Base-by-base conservation (phyloP, 2,113 vertebrate genomes). In the Prunella fulvescens region DNA sequence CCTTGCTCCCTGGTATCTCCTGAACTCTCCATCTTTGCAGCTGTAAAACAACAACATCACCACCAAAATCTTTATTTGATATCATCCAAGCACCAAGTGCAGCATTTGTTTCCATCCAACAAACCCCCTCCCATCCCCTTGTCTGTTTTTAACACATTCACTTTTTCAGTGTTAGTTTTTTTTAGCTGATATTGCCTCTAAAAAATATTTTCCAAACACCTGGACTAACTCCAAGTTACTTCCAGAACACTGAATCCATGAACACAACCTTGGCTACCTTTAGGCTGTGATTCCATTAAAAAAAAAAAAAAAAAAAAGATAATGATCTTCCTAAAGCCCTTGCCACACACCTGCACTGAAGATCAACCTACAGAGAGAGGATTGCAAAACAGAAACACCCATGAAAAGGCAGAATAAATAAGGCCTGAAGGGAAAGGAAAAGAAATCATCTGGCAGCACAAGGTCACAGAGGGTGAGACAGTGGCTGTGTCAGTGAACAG, bases 21-120 rank as follows among this genome's bases (percentile, higher is more conserved):
- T 97, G 98, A 99, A 99, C 76, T 98, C 97, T n/a, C 99, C 99
- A 58, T 99, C 98, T 97, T 99, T 99, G 97, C 99, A 99, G 94
- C 99, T 97, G 48, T 8, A 45, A 79, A 90, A 85, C 8, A 88
- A 0, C 17, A 82, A 0, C 40, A 70, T 1, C 48, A 80, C 9
- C 48, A 12, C 33, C 17, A 17, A 39, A 71, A 45, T 8, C 11
- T 82, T 56, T 29, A 10, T 80, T 90, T 80, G 5, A 33, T 3
- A 6, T 4, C 12, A 40, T 23, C 24, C 39, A 77, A 73, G 26
- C 33, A n/a, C n/a, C 73, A 62, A 29, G 19, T 2, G 4, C 19
- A 80, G 11, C 40, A 39, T 47, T 82, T 76, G 5, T 5, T 74
- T 60, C 31, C n/a, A 47, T 31, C 35, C 70, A 79, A 15, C 42